Base-by-base conservation (phyloP, 2,888 invertebrate genomes). In the Dexiosoma caninum region DNA sequence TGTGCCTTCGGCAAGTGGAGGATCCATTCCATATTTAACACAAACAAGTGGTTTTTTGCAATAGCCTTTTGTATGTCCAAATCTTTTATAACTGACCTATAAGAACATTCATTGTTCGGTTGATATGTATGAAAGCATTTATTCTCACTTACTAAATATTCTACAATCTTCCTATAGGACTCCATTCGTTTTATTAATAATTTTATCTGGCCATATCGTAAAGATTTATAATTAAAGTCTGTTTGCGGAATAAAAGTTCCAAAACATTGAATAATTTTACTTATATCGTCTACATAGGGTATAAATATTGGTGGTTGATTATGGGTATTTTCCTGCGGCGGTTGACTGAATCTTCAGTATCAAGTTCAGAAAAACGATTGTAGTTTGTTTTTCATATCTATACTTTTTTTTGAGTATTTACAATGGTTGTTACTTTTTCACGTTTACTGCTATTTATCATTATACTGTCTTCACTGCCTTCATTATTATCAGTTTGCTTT, bases 261-360 rank as follows among this genome's bases (percentile, higher is more conserved):
- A 32, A 46, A 19, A 35, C 21, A 46, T 32, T 21, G 4, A 1
- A 37, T 51, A 23, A 67, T 67, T 67, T 14, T 67, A 6, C 19
- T 55, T 67, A 66, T 37, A 51, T 55, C 30, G 32, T 55, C 55
- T 21, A 55, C 55, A 55, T 42, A 55, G n/a, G 42, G 55, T 32
- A 55, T 67, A 23, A 51, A 64, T 51, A 51, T 44, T 30, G 32
- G 42, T 5, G 55, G 30, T 42, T 19, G 55, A 9, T 67, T 55
- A n/a, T 9, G 42, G 42, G 53, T 2, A n/a, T 42, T 44, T 55
- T 55, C 53, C 6, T 44, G 30, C 21, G 1, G 7, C 30, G 51
- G 8, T 42, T 53, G 16, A n/a, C 19, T 40, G 10, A 19, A 9
- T 30, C 30, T 42, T 53, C 19, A 30, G 1, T 30, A 42, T 40